A percentile compares a stretch with the other conserved stretches of the same genome.
These are phyloP conservation scores for Aphelinus atriplicis DNA, from an alignment of 1,140 invertebrate species.

Conservation along the genomic window DNA sequence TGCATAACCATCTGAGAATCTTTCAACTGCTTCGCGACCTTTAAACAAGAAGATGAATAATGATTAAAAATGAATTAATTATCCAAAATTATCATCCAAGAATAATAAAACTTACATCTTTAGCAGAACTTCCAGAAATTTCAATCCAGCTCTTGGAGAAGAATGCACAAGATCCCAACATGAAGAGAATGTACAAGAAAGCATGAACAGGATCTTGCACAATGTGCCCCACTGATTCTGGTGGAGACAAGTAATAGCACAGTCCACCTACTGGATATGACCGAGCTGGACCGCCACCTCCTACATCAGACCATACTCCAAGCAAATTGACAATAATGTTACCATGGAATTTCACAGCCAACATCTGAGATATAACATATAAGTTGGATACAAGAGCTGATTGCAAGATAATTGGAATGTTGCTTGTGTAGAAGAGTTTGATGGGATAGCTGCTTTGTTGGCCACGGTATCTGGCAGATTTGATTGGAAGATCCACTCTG, in stretches of 20 bases:
- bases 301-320: slow-evolving; percentile 99
- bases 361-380: slow-evolving; percentile 99
- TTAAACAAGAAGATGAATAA: slow-evolving; percentile 36
- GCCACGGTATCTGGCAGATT: slow-evolving; percentile 97
- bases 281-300: slow-evolving; percentile 95
- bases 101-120: slow-evolving; percentile 84
- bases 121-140: slow-evolving; percentile 98
- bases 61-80: slow-evolving; percentile 12
- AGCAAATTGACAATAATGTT: slow-evolving; percentile 98
- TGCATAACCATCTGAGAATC: slow-evolving; percentile 99
- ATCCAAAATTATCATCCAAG: too few relatives aligned
- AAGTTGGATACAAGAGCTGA: slow-evolving; percentile 98
- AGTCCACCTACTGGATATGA: slow-evolving; percentile 96
- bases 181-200: slow-evolving; percentile 97
- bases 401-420: slow-evolving; percentile 99
- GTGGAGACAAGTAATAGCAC: slow-evolving; percentile 99
- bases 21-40: slow-evolving; percentile 99
- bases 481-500: slow-evolving; percentile 99
- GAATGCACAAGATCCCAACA: slow-evolving; percentile 99
- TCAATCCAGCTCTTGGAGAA: slow-evolving; percentile 99
- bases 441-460: slow-evolving; percentile 99
- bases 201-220: slow-evolving; percentile 97
- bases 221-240: slow-evolving; percentile 96
- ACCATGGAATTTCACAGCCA: slow-evolving; percentile 97
- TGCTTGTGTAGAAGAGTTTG: slow-evolving; percentile 99